Conservation (phyloP, 2,888 invertebrate species). For the Drosophila recens region DNA sequence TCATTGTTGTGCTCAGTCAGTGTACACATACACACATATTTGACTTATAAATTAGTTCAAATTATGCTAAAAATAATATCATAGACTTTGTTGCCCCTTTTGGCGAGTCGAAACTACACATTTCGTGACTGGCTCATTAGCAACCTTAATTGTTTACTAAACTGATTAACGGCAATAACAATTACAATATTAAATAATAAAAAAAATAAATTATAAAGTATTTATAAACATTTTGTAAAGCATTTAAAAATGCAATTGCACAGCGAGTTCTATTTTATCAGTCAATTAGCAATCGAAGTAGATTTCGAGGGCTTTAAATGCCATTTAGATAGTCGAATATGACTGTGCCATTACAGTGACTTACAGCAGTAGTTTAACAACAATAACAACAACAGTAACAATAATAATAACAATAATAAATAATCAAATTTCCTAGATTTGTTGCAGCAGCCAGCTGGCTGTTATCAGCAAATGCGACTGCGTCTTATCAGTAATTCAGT, state of each 20-base stretch:
- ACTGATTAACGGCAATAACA: slow-evolving; percentile 23
- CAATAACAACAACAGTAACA: not conserved
- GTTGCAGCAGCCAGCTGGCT: slow-evolving; percentile 24
- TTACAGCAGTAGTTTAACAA: slow-evolving; percentile 6
- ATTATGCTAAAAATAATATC: slow-evolving; percentile 64
- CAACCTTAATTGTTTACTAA: slow-evolving; percentile 48
- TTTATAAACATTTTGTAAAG: slow-evolving; percentile 27
- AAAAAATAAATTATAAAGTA: not conserved
- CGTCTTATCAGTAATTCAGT: slow-evolving; percentile 47
- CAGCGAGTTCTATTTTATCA: slow-evolving; percentile 19
- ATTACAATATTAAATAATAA: slow-evolving; percentile 13
- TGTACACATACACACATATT: slow-evolving; percentile 33
- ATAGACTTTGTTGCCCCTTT: slow-evolving; percentile 11
- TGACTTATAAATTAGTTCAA: slow-evolving; percentile 68
- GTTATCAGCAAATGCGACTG: slow-evolving; percentile 35
- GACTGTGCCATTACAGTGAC: slow-evolving; percentile 11
- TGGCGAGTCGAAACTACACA: slow-evolving; percentile 21
- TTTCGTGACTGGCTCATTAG: slow-evolving; percentile 65
- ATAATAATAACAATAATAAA: not conserved
- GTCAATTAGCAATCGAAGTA: slow-evolving; percentile 50
- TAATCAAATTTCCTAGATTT: slow-evolving; percentile 7
- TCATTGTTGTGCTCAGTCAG: slow-evolving; percentile 21
- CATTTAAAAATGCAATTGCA: slow-evolving; percentile 56
- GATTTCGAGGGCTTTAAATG: slow-evolving; percentile 34
- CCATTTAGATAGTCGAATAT: slow-evolving; percentile 51